Evolutionary conservation across 1,140 invertebrate species (phyloP).

Genomic region (Pogonomyrmex californicus): DNA sequence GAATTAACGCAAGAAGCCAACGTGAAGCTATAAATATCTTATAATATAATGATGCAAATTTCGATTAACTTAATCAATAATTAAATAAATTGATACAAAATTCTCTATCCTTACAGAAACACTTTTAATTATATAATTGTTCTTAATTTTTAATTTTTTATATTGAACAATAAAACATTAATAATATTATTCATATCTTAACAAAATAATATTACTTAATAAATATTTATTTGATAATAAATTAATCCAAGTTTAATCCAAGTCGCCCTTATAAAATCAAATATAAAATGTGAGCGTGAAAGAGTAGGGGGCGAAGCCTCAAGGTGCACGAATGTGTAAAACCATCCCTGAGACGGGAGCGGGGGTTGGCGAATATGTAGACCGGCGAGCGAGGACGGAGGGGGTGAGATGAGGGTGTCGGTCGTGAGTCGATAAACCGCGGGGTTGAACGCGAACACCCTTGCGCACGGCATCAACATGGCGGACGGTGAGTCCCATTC

Average conservation of each 20-base stretch:
- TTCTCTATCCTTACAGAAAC: neutral
- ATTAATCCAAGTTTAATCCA: neutral
- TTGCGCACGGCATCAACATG: constrained; percentile 84
- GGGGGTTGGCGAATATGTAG: constrained; percentile 28
- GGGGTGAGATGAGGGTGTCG: constrained; percentile 78
- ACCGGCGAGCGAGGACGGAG: constrained; percentile 17
- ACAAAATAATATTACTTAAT: neutral
- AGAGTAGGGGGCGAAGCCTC: neutral
- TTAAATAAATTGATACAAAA: neutral
- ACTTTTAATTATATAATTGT: neutral
- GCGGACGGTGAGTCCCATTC: constrained; percentile 79
- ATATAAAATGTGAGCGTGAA: neutral
- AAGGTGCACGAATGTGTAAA: neutral
- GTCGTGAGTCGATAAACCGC: constrained; percentile 84
- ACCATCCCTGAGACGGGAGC: constrained; percentile 48
- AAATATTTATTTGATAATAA: neutral
- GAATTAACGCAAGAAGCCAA: too few relatives aligned
- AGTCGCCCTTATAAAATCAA: neutral
- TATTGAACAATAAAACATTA: neutral
- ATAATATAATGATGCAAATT: neutral
- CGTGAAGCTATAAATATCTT: too few relatives aligned
- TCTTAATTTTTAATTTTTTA: neutral
- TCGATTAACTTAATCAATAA: neutral
- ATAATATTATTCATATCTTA: neutral
- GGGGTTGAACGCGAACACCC: constrained; percentile 79